Conservation (phyloP, 37 sponge, comb jelly and placozoan genomes). For the Oopsacas minuta region DNA sequence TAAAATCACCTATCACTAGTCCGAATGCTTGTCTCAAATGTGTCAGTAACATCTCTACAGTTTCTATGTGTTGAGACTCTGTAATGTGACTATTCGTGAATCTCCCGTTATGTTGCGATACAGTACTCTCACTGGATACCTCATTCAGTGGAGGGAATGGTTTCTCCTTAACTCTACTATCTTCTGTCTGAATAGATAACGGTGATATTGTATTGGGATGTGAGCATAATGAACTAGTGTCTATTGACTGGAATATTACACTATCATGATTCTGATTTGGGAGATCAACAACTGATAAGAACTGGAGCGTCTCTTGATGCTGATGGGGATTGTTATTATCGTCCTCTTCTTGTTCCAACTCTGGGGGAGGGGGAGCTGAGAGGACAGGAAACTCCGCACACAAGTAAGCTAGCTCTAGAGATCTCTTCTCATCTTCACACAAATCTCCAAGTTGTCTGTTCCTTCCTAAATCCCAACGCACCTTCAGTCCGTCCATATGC, state of each 20-base stretch:
- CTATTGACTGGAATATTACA: background rate
- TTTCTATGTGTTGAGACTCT: conserved; percentile 18
- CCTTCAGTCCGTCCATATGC: background rate
- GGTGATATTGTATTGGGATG: background rate
- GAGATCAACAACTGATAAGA: background rate
- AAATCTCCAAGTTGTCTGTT: background rate
- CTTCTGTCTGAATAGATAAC: background rate
- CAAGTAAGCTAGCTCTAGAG: background rate
- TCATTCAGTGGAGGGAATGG: background rate
- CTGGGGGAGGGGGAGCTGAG: background rate
- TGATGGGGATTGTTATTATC: background rate
- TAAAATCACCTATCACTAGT: background rate
- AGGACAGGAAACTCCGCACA: conserved; percentile 13
- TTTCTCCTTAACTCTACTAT: background rate
- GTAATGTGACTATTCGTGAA: background rate
- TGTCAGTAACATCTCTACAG: background rate
- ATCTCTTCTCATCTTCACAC: background rate
- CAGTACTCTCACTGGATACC: background rate
- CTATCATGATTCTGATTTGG: background rate
- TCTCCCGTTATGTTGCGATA: background rate
- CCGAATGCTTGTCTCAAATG: conserved; percentile 16
- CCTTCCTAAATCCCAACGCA: background rate
- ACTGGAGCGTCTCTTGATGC: background rate
- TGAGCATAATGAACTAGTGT: background rate
- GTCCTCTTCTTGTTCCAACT: background rate